Conservation (phyloP, 2,888 invertebrate species). For the Silvanus unidentatus region DNA sequence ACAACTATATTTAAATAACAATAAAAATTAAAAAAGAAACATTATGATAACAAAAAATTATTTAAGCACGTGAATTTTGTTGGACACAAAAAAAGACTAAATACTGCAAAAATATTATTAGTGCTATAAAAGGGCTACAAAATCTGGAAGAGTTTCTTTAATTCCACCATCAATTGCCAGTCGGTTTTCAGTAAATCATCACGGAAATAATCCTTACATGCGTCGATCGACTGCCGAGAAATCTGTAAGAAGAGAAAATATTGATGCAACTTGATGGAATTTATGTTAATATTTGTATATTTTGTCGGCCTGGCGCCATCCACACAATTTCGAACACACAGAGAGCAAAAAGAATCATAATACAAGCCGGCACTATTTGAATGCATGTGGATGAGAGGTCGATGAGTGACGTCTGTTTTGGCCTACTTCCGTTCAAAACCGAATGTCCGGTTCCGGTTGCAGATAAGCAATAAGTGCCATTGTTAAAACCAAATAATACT, state of each 20-base stretch:
- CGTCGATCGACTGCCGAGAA: constrained; percentile 95
- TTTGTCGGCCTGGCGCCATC: constrained; percentile 6
- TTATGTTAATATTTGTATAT: no score
- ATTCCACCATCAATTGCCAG: constrained; percentile 97
- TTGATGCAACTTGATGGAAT: constrained; percentile 8
- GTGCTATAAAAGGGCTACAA: constrained; percentile 54
- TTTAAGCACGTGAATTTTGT: no score
- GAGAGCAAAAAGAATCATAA: no score
- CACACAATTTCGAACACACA: no score
- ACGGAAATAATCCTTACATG: constrained; percentile 98
- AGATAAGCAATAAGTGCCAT: constrained; percentile 7
- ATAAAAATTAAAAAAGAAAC: constrained; percentile 33
- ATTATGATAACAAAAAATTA: constrained; percentile 13
- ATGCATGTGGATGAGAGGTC: constrained; percentile 19
- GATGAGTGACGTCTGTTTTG: constrained; percentile 29
- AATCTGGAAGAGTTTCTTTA: constrained; percentile 96
- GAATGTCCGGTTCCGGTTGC: constrained; percentile 22
- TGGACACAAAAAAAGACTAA: no score
- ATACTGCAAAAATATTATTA: no score
- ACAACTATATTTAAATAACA: no score
- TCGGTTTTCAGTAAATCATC: constrained; percentile 95
- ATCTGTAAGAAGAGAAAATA: constrained; percentile 69
- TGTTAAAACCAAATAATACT: no score
- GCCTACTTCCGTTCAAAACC: constrained; percentile 29
- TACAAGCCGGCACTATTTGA: no score